A percentile compares a stretch with the other conserved stretches of the same genome.
phyloP scores from a whole-genome alignment of 2,113 vertebrate species.

The Leucosticte australis region DNA sequence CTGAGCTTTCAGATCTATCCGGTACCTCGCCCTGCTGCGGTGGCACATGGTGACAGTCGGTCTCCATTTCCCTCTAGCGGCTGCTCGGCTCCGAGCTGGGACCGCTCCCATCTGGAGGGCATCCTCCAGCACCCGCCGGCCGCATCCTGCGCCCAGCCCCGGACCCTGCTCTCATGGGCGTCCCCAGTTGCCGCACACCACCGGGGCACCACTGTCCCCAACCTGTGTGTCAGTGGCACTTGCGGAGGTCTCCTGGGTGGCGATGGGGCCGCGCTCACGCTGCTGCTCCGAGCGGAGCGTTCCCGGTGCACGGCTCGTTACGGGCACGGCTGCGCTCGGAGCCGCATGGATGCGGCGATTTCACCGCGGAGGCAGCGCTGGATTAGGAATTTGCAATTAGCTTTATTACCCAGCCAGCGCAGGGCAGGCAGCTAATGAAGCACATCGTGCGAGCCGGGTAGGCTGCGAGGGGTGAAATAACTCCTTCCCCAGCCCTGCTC shows the following conservation, averaged over 20 bases:
- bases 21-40: background rate
- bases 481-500: background rate
- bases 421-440: conserved; percentile 38
- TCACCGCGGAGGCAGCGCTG: background rate
- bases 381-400: conserved; percentile 47
- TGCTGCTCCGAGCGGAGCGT: background rate
- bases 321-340: background rate
- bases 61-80: conserved; percentile 65
- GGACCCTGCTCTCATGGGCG: background rate
- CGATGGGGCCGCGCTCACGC: background rate
- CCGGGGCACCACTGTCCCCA: rapidly evolving
- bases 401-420: conserved; percentile 9
- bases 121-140: background rate
- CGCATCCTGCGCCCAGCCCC: background rate
- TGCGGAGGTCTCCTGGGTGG: background rate
- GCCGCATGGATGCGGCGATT: rapidly evolving
- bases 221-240: background rate
- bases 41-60: background rate
- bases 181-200: rapidly evolving
- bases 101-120: background rate
- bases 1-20: background rate
- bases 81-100: background rate
- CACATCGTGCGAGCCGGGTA: background rate
- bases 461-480: background rate
- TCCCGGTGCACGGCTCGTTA: background rate